Base-by-base conservation (phyloP, 37 sponge, comb jelly and placozoan genomes). In the Lycopodina hypogea region DNA sequence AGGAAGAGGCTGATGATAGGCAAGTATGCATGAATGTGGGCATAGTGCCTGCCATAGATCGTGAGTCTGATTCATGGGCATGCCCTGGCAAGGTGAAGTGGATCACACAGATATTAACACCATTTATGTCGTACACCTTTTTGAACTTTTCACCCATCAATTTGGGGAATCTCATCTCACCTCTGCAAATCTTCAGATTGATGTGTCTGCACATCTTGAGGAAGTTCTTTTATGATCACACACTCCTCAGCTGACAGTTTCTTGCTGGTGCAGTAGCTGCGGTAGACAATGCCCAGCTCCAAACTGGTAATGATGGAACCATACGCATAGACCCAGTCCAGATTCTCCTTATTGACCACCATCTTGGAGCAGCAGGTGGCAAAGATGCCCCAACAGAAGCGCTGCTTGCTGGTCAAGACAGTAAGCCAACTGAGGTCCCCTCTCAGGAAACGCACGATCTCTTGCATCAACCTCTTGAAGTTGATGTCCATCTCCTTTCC, bases 351-450 rank as follows among this genome's bases (percentile, higher is more conserved):
- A 1, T 72, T 61, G 34, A 77, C 42, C 32, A 32, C 36, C 22
- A 87, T 70, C 64, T 82, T 81, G 3, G 63, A 52, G 40, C 65
- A 77, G 40, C 71, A 77, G 24, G 83, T 52, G 45, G 88, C 77
- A 17, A 87, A 62, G 28, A 87, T 50, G 1, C 88, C 88, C 88
- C 88, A 87, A 38, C 83, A 87, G 74, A 87, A 87, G 4, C 40
- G 42, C 56, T 87, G 88, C 52, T 71, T 76, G 39, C 75, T 26
- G 21, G 87, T 56, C 36, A 81, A 71, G 30, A 37, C 40, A 3
- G 48, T 22, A 1, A 87, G 58, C 87, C 87, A 87, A 15, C 50
- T 68, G 28, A 81, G 69, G 23, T 75, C 45, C 26, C 39, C 52
- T 34, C 51, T 63, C 21, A 87, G 76, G 18, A 37, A 39, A 14